Base-by-base conservation (phyloP, 2,888 invertebrate species). In the Galeruca laticollis region DNA sequence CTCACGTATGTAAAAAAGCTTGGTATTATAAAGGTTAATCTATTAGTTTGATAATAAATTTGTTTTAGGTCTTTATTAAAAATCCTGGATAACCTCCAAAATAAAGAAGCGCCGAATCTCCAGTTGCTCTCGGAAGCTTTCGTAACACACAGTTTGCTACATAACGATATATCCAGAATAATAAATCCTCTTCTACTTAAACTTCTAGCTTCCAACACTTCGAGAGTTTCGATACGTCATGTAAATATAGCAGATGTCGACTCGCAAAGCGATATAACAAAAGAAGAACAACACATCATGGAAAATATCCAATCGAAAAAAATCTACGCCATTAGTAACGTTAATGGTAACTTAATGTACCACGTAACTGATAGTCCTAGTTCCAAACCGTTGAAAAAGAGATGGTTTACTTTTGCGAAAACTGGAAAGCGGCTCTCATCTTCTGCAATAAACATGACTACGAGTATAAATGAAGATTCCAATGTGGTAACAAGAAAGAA, bases 271-370 rank as follows among this genome's bases (percentile, higher is more conserved):
- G 83, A 85, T 21, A 71, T 75, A 20, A 75, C 76, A 6, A 75
- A 76, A 13, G 80, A 81, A 57, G 82, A 83, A 51, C 77, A 78
- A 40, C 76, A 78, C 18, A 82, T 81, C 69, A 73, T 79, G 31
- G 83, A 83, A 47, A 84, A 84, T 64, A 80, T 82, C 35, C 81
- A 82, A 67, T 79, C 84, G 56, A 87, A 88, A 21, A 93, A 92
- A 80, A 92, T 95, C 13, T 94, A 92, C 80, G 94, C 94, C 0
- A 93, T 95, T 52, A 94, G 94, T 79, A 93, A 92, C 54, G 92
- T 93, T 33, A 93, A 93, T 77, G 94, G 94, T 1, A 93, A 93
- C 77, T 91, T 95, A 4, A 91, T 89, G 78, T 90, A 90, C 78
- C 90, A 90, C 73, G 87, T 89, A 0, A 87, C 88, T 26, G 85